Conservation (phyloP, 2,113 vertebrate genomes). For the Caranx ignobilis region DNA sequence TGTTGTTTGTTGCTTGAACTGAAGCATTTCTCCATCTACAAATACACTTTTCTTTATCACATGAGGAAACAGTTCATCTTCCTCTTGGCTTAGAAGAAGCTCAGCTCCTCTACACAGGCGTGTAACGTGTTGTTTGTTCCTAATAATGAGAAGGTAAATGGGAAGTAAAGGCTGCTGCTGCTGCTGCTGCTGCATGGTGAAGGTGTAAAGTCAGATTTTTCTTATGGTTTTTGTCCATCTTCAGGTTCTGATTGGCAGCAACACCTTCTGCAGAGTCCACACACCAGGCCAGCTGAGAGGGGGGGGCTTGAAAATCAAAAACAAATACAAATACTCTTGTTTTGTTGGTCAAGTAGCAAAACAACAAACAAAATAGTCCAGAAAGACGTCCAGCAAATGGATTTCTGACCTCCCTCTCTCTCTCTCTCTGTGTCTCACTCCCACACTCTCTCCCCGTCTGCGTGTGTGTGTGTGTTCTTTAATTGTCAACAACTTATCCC, state of each 20-base stretch:
- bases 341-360: neutral
- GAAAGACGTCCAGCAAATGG: slow-evolving; percentile 23
- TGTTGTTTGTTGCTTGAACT: neutral
- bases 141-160: neutral
- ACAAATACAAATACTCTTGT: neutral
- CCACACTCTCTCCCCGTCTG: neutral
- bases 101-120: neutral
- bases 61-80: neutral
- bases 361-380: slow-evolving; percentile 18
- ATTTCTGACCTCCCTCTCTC: slow-evolving; percentile 15
- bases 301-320: neutral
- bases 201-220: neutral
- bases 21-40: neutral
- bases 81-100: neutral
- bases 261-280: slow-evolving; percentile 8
- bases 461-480: slow-evolving; percentile 65
- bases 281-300: neutral
- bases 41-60: neutral
- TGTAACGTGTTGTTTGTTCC: neutral
- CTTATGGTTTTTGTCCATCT: neutral
- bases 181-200: neutral
- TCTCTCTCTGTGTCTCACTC: neutral
- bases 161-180: neutral
- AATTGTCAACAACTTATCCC: slow-evolving; percentile 85
- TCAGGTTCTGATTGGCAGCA: neutral